These are phyloP conservation scores for Coreoperca whiteheadi DNA, from an alignment of 2,113 vertebrate genomes.

Conservation along the genomic window DNA sequence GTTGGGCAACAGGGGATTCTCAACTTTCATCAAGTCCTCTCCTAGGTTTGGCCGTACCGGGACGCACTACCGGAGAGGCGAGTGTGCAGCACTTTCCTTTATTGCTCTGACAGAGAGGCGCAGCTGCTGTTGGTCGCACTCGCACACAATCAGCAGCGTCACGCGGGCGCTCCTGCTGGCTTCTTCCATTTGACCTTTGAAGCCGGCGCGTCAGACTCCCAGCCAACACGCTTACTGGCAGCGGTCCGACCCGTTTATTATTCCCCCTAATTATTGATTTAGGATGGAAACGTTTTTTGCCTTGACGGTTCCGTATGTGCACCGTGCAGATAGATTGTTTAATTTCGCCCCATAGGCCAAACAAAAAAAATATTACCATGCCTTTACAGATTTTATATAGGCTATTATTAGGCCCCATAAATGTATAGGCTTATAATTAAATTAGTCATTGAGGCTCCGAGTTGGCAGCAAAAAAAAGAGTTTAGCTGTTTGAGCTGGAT, in stretches of 20 bases:
- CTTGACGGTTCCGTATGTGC: neutral
- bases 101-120: conserved; percentile 65
- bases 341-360: neutral
- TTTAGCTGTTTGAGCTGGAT: neutral
- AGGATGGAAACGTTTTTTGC: neutral
- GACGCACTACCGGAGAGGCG: neutral
- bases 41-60: neutral
- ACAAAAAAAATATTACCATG: neutral
- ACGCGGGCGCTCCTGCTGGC: conserved; percentile 36
- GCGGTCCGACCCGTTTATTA: neutral
- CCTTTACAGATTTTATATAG: too few species aligned
- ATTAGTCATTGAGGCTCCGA: neutral
- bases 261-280: conserved; percentile 27
- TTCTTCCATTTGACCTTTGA: conserved; percentile 56
- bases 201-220: conserved; percentile 25
- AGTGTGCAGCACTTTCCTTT: conserved; percentile 28
- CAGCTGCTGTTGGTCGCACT: conserved; percentile 79
- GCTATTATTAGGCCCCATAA: too few species aligned
- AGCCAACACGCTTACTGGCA: conserved; percentile 13
- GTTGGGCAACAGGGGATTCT: neutral
- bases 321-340: neutral
- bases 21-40: neutral
- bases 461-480: neutral
- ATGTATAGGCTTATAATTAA: neutral
- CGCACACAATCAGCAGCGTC: conserved; percentile 6